A percentile compares a stretch with the other conserved stretches of the same genome.
phyloP scores from a whole-genome alignment of 2,113 vertebrate species.

The Sigmodon hispidus region DNA sequence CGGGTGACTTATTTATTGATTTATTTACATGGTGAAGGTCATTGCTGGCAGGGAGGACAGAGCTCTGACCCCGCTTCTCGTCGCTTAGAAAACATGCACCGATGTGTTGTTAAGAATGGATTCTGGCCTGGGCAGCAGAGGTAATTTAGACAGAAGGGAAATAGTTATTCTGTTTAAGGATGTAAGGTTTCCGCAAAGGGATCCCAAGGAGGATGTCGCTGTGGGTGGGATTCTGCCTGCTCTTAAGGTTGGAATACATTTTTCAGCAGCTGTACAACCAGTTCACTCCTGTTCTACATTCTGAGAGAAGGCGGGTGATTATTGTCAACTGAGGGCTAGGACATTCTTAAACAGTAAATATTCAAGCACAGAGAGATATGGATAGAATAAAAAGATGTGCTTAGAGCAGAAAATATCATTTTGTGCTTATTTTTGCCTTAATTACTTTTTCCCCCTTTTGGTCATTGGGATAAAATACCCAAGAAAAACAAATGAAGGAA shows the following conservation, averaged over 20 bases:
- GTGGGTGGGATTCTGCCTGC: too few relatives aligned
- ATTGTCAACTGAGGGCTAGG: background rate
- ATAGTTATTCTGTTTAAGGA: background rate
- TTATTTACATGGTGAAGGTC: background rate
- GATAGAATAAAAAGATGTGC: background rate
- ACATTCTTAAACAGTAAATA: background rate
- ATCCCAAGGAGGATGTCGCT: background rate
- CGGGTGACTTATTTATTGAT: slow-evolving; percentile 24
- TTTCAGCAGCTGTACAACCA: background rate
- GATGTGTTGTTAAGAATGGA: background rate
- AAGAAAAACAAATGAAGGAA: background rate
- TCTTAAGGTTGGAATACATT: rapidly evolving
- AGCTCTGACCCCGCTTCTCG: slow-evolving; percentile 1
- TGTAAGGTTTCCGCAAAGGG: background rate
- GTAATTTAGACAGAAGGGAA: background rate
- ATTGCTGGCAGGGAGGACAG: background rate
- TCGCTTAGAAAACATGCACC: background rate
- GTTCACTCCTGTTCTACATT: background rate
- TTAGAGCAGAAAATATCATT: background rate
- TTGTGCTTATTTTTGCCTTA: slow-evolving; percentile 1
- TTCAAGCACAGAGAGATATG: background rate
- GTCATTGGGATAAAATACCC: background rate
- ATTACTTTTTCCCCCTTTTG: background rate
- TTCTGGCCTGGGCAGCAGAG: too few relatives aligned
- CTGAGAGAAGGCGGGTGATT: background rate